Percentiles rank a stretch among this genome's conserved stretches.
Evolutionary conservation across 37 sponge, comb jelly and placozoan genomes (phyloP).

Genomic region (Ianthella basta): DNA sequence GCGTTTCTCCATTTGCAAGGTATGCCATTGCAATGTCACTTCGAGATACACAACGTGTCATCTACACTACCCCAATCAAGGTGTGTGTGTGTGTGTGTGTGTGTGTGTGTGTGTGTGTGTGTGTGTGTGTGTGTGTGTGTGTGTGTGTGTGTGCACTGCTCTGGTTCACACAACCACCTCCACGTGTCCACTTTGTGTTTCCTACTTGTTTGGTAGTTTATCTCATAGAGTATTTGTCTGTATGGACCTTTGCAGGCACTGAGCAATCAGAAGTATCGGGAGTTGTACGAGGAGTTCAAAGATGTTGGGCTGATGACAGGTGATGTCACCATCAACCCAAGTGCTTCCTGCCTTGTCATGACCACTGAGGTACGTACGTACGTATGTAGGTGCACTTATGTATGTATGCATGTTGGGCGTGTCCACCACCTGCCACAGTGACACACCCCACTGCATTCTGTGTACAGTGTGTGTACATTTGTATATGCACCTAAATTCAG

Average conservation of each 20-base stretch:
- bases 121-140: neutral
- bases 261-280: constrained; percentile 96
- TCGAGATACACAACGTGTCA: constrained; percentile 94
- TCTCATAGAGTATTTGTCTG: too few species aligned
- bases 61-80: constrained; percentile 99
- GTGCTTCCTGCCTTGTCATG: constrained; percentile 96
- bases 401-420: neutral
- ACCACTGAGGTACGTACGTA: constrained; percentile 69
- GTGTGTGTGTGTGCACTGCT: neutral
- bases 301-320: constrained; percentile 99
- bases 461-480: constrained; percentile 10
- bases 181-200: too few species aligned
- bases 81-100: constrained; percentile 14
- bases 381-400: constrained; percentile 14
- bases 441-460: too few species aligned
- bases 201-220: too few species aligned
- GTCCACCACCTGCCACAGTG: neutral
- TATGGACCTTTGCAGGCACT: constrained; percentile 61
- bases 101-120: neutral
- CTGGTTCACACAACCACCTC: constrained; percentile 1
- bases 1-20: neutral
- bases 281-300: constrained; percentile 89
- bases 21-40: constrained; percentile 96
- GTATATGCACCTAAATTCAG: neutral
- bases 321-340: constrained; percentile 94